These are phyloP conservation scores for Pterois miles DNA, from an alignment of 2,797 vertebrate genomes.

Conservation along the genomic window DNA sequence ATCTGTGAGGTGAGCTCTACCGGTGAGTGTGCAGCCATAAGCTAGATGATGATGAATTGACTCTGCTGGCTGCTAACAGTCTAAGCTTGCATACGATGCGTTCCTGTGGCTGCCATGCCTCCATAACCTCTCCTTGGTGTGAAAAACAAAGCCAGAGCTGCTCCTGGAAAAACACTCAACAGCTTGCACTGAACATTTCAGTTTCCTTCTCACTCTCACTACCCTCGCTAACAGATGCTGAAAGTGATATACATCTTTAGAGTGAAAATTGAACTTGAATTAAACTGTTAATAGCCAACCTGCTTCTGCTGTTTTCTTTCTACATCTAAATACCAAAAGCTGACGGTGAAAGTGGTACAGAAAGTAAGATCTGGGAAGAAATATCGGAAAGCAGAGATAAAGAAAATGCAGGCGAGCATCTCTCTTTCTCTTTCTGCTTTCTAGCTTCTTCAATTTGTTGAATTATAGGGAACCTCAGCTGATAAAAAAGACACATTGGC, in stretches of 20 bases:
- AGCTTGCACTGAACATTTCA: slow-evolving; percentile 28
- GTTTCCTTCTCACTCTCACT: slow-evolving; percentile 12
- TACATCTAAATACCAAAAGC: not conserved
- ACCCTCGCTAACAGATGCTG: slow-evolving; percentile 22
- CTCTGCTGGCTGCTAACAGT: slow-evolving; percentile 35
- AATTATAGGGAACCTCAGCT: not conserved
- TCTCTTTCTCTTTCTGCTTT: not conserved
- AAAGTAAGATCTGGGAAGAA: not conserved
- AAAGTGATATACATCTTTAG: not conserved
- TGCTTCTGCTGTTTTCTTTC: slow-evolving; percentile 10
- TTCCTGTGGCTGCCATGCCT: slow-evolving; percentile 45
- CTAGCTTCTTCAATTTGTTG: slow-evolving; percentile 28
- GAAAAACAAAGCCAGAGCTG: slow-evolving; percentile 50
- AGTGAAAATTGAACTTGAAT: not conserved
- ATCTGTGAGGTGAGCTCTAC: slow-evolving; percentile 43
- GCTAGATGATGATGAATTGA: slow-evolving; percentile 67
- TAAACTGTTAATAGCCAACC: slow-evolving; percentile 19
- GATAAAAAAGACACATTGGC: slow-evolving; percentile 24
- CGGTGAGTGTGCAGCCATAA: slow-evolving; percentile 42
- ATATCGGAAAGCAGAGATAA: not conserved
- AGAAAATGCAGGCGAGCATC: not conserved
- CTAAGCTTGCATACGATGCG: slow-evolving; percentile 27
- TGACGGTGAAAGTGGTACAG: not conserved
- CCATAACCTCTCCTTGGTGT: slow-evolving; percentile 51
- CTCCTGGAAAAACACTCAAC: slow-evolving; percentile 18